Conservation (phyloP, 1,140 invertebrate genomes). For the Dendroctonus valens region DNA sequence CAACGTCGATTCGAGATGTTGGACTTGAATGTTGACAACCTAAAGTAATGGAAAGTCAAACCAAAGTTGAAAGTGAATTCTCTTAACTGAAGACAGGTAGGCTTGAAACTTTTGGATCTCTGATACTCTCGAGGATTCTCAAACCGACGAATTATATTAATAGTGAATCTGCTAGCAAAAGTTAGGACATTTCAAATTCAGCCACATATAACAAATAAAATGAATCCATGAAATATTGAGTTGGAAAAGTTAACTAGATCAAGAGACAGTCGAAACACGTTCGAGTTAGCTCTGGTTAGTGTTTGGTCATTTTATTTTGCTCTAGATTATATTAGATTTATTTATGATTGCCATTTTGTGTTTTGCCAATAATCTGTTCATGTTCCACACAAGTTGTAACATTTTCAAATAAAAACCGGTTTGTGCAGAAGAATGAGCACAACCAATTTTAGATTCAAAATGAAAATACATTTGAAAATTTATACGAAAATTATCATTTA, state of each 20-base stretch:
- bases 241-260: too few relatives aligned
- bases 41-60: conserved; percentile 8
- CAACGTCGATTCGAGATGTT: too few relatives aligned
- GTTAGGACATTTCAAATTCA: neutral
- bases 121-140: conserved; percentile 1
- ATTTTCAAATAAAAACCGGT: too few relatives aligned
- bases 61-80: conserved; percentile 16
- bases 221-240: too few relatives aligned
- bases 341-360: too few relatives aligned
- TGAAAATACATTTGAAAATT: conserved; percentile 17
- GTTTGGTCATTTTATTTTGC: neutral
- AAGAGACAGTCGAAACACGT: too few relatives aligned
- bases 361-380: too few relatives aligned
- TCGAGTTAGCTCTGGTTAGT: too few relatives aligned
- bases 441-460: conserved; percentile 13
- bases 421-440: too few relatives aligned
- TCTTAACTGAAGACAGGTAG: conserved; percentile 12
- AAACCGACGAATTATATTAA: conserved; percentile 9
- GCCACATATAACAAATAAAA: neutral
- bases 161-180: neutral
- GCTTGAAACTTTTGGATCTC: conserved; percentile 14
- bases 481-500: conserved; percentile 36
- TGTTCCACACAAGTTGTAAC: too few relatives aligned
- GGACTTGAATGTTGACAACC: conserved; percentile 2
- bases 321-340: too few relatives aligned